Evolutionary conservation across 2,888 invertebrate species (phyloP).

Genomic region (Oscheius sp.): DNA sequence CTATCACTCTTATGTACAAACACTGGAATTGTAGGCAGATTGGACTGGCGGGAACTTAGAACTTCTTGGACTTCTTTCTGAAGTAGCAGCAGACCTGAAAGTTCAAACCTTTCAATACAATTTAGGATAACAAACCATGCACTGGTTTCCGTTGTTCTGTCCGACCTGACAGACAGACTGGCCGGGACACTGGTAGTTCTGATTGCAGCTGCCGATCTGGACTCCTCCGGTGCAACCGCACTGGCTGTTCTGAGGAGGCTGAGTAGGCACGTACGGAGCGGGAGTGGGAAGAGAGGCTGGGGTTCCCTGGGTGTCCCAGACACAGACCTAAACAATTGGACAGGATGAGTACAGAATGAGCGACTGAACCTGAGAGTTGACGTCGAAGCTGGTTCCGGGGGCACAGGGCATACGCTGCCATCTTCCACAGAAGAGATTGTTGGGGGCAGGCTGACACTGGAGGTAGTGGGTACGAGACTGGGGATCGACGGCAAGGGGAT

Average conservation of each 20-base stretch:
- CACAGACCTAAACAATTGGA: slow-evolving; percentile 45
- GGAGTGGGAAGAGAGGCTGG: slow-evolving; percentile 62
- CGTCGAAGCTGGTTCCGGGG: slow-evolving; percentile 72
- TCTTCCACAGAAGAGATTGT: slow-evolving; percentile 72
- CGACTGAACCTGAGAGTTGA: slow-evolving; percentile 59
- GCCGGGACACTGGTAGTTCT: slow-evolving; percentile 72
- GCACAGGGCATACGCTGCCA: slow-evolving; percentile 73
- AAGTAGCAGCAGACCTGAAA: slow-evolving; percentile 68
- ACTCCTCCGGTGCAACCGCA: slow-evolving; percentile 71
- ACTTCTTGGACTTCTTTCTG: slow-evolving; percentile 64
- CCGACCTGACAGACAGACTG: slow-evolving; percentile 72
- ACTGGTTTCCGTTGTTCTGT: slow-evolving; percentile 60
- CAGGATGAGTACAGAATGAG: slow-evolving; percentile 12
- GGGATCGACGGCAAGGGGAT: slow-evolving; percentile 71
- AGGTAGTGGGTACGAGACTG: slow-evolving; percentile 65
- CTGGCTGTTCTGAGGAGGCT: slow-evolving; percentile 56
- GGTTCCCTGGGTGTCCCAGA: slow-evolving; percentile 50
- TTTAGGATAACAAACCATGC: slow-evolving; percentile 34
- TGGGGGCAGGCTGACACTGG: slow-evolving; percentile 72
- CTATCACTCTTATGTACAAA: slow-evolving; percentile 1
- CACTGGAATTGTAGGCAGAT: neutral
- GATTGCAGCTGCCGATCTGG: slow-evolving; percentile 71
- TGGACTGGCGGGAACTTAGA: neutral
- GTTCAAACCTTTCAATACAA: neutral
- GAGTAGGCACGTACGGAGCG: slow-evolving; percentile 62